phyloP scores from a whole-genome alignment of 2,888 invertebrate species.

The Netelia fuscicornis region DNA sequence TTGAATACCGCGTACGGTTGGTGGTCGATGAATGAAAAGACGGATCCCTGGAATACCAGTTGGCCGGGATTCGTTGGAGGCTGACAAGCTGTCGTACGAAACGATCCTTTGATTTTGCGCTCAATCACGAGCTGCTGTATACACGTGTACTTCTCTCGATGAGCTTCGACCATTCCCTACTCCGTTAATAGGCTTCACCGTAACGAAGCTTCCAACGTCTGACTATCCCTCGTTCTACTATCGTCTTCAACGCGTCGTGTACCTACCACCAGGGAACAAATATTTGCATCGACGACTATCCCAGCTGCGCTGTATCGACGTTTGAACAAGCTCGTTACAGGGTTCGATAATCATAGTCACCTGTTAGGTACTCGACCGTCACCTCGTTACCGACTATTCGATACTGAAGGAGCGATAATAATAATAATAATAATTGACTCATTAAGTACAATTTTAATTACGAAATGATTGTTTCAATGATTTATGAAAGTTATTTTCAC shows the following conservation, averaged over 20 bases:
- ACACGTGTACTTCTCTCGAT: background rate
- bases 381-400: too few species aligned
- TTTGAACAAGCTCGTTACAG: background rate
- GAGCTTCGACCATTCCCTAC: constrained; percentile 23
- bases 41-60: background rate
- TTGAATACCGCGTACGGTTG: background rate
- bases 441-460: too few species aligned
- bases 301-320: constrained; percentile 18
- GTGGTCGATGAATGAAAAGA: background rate
- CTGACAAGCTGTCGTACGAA: background rate
- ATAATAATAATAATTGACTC: too few species aligned
- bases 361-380: too few species aligned
- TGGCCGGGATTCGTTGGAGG: background rate
- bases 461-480: too few species aligned
- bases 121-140: constrained; percentile 18
- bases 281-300: constrained; percentile 29
- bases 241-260: constrained; percentile 18
- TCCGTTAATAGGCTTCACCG: constrained; percentile 32
- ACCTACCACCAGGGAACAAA: constrained; percentile 3
- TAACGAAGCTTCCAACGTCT: background rate
- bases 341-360: background rate
- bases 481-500: too few species aligned
- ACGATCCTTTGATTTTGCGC: constrained; percentile 1
- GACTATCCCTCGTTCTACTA: background rate
- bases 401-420: too few species aligned